Conservation (phyloP, 2,113 vertebrate genomes). For the Zingel zingel region DNA sequence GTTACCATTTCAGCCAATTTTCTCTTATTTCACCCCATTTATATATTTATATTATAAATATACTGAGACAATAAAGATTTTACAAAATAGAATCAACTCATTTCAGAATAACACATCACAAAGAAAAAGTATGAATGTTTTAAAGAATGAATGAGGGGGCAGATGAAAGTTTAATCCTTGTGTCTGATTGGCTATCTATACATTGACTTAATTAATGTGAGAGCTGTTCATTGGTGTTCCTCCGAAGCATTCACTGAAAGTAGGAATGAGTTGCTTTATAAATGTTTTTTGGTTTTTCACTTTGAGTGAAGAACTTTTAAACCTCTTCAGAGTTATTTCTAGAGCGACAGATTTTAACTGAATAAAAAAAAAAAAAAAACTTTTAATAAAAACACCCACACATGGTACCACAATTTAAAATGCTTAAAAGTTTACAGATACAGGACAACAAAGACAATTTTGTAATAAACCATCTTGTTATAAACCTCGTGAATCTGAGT, state of each 20-base stretch:
- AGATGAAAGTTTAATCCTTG: neutral
- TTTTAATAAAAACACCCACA: slow-evolving; percentile 41
- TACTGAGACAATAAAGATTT: neutral
- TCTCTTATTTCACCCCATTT: neutral
- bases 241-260: neutral
- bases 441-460: slow-evolving; percentile 21
- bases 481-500: slow-evolving; percentile 10
- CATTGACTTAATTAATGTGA: neutral
- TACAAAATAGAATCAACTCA: neutral
- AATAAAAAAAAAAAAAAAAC: slow-evolving; percentile 28
- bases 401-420: slow-evolving; percentile 35
- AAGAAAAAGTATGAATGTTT: neutral
- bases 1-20: neutral
- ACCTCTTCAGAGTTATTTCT: slow-evolving; percentile 16
- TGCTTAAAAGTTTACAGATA: slow-evolving; percentile 27
- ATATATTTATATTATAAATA: neutral
- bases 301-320: neutral
- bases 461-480: slow-evolving; percentile 1
- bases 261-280: neutral
- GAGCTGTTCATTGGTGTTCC: neutral
- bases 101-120: neutral
- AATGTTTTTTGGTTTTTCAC: neutral
- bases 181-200: neutral
- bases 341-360: slow-evolving; percentile 8
- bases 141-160: neutral